Evolutionary conservation across 2,888 invertebrate genomes (phyloP).

Genomic region (Neocrepidodera transversa): DNA sequence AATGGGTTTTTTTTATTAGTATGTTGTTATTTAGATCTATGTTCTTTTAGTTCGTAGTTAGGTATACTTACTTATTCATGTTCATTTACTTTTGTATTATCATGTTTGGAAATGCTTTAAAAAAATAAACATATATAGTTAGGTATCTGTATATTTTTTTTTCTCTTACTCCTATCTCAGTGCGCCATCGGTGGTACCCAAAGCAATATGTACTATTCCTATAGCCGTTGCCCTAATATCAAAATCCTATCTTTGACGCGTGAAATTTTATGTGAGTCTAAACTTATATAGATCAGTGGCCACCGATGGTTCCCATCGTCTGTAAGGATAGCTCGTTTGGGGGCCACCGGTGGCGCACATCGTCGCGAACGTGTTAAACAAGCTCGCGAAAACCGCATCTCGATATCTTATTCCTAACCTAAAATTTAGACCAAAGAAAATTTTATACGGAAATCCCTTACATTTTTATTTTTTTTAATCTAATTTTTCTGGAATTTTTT

Average conservation of each 20-base stretch:
- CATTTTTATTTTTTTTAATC: no score
- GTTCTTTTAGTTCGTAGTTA: no score
- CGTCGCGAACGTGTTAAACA: no score
- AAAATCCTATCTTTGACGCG: constrained; percentile 11
- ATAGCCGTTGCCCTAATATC: constrained; percentile 9
- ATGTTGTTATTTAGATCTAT: neutral
- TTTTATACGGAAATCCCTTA: no score
- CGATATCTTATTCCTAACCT: no score
- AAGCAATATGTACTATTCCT: constrained; percentile 7
- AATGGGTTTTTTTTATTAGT: no score
- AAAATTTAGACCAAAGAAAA: no score
- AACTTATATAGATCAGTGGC: constrained; percentile 9
- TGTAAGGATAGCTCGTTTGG: no score
- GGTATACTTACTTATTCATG: neutral
- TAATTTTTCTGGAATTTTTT: no score
- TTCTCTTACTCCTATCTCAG: constrained; percentile 4
- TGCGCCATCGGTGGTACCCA: constrained; percentile 11
- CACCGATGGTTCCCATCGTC: neutral
- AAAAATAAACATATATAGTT: constrained; percentile 4
- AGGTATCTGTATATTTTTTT: constrained; percentile 1
- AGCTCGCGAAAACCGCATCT: no score
- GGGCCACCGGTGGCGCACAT: no score
- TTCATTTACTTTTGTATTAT: constrained; percentile 12
- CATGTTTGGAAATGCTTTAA: constrained; percentile 9
- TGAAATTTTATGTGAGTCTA: constrained; percentile 8